phyloP scores from a whole-genome alignment of 2,113 vertebrate genomes.

The Scytalopus superciliaris region DNA sequence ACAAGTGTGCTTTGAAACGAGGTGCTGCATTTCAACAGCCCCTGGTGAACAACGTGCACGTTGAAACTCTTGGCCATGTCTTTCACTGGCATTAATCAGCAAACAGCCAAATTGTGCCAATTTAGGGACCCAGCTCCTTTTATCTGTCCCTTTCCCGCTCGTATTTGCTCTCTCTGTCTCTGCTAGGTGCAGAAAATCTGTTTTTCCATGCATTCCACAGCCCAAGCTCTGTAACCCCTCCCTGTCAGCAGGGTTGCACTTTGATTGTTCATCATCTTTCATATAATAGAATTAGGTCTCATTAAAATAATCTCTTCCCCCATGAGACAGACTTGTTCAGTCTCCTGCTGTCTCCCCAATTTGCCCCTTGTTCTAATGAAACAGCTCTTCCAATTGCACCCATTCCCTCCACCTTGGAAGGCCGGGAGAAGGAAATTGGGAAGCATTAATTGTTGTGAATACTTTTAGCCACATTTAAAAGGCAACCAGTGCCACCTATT shows the following conservation, averaged over 20 bases:
- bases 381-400: neutral
- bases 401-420: neutral
- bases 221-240: neutral
- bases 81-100: neutral
- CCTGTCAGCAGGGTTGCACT: neutral
- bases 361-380: neutral
- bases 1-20: slow-evolving; percentile 2
- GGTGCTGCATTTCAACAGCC: neutral
- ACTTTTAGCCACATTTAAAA: neutral
- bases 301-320: neutral
- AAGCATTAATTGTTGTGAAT: neutral
- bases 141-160: neutral
- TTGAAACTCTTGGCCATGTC: neutral
- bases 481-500: rapidly evolving
- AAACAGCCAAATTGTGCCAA: neutral
- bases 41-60: neutral
- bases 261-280: neutral
- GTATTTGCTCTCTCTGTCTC: neutral
- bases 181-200: neutral
- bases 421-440: neutral
- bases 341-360: neutral
- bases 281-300: neutral
- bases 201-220: neutral
- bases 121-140: neutral
- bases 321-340: neutral